Evolutionary conservation across 53 echinoderm and acorn worm genomes (phyloP), one percentile per base, ranked within the genome.

Genomic region (Patiria pectinifera): DNA sequence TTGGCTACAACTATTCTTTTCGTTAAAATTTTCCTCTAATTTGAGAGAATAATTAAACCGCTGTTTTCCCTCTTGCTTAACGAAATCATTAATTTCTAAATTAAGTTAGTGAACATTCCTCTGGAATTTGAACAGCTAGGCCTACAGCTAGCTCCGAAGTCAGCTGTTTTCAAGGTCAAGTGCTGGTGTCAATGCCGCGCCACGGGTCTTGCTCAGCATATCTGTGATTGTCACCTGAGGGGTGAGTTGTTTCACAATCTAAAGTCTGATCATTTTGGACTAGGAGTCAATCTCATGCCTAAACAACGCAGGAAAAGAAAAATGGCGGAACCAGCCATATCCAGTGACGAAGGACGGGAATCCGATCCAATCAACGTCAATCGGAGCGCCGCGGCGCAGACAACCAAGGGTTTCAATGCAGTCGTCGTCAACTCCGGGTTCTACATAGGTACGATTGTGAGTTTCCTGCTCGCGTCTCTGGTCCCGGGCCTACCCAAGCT

Each of bases 361-460:
- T 22, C 74, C 23, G 86, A 76, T 23, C 86, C 86, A 47, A 75
- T 86, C 48, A 45, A 24, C 6, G 13, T 6, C 19, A 45, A 19
- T 59, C 15, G 80, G 24, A 80, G 80, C 46, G 18, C 13, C 11
- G 13, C 48, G 66, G 6, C 4, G 45, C 3, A 21, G 19, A 5
- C 75, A 0, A 48, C 11, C 48, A 47, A 22, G 25, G 80, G 87
- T 48, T 86, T 92, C 83, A 92, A 87, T 48, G 86, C 92, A 6
- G 92, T 92, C 14, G 49, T 79, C 11, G 86, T 79, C 16, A 92
- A 81, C 86, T 92, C 86, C 19, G 62, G 19, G 26, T 80, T 81
- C 70, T 92, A 92, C 87, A 80, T 81, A 44, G 92, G 92, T 26
- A 92, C 86, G 35, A 45, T 92, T 5, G 92, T 26, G 16, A 78